Evolutionary conservation across 2,113 vertebrate species (phyloP).

Genomic region (Nettapus auritus): DNA sequence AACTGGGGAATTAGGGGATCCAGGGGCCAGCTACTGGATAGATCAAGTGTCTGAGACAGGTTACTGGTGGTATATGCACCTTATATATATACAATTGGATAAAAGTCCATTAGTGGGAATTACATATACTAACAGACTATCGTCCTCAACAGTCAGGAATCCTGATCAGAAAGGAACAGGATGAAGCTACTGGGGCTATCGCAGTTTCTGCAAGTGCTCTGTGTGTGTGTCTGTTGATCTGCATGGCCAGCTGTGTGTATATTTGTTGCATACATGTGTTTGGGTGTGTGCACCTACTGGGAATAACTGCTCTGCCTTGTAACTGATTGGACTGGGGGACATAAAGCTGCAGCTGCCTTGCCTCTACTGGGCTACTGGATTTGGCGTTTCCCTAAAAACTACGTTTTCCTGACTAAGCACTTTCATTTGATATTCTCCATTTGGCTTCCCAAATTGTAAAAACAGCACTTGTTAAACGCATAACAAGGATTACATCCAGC

Average conservation of each 20-base stretch:
- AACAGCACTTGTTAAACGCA: neutral
- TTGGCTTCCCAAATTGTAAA: neutral
- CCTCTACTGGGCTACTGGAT: neutral
- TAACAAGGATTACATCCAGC: neutral
- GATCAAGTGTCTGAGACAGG: neutral
- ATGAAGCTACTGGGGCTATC: neutral
- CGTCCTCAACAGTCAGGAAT: neutral
- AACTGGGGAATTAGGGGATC: neutral
- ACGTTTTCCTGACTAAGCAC: neutral
- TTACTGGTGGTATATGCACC: neutral
- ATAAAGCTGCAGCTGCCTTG: neutral
- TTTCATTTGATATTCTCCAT: neutral
- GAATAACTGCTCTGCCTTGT: neutral
- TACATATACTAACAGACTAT: neutral
- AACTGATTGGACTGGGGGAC: neutral
- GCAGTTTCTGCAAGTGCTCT: neutral
- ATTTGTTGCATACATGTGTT: neutral
- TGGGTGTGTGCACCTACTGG: neutral
- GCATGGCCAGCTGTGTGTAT: neutral
- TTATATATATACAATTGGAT: neutral
- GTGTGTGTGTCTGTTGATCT: neutral
- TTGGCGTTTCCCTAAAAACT: neutral
- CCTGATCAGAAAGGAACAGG: neutral
- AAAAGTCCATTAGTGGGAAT: neutral
- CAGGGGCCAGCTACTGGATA: neutral